Evolutionary conservation across 1,140 invertebrate species (phyloP).

Genomic region (Aphaenogaster ashmeadi): DNA sequence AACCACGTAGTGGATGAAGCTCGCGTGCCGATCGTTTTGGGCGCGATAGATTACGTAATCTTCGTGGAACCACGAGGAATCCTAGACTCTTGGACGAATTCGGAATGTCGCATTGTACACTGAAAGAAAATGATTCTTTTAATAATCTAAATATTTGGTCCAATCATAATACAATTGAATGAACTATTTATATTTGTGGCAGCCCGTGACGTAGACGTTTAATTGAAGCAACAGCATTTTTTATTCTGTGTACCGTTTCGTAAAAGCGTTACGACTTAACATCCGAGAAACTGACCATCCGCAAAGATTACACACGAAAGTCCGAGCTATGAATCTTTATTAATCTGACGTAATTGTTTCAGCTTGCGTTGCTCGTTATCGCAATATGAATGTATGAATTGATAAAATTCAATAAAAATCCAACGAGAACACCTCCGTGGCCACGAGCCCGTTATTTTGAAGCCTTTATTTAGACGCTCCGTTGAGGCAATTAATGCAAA

Average conservation of each 20-base stretch:
- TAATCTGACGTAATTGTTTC: neutral
- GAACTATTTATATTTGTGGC: too few species aligned
- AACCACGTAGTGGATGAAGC: conserved; percentile 5
- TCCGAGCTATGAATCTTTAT: neutral
- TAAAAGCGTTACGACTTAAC: neutral
- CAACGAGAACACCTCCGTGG: neutral
- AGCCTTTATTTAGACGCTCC: conserved; percentile 4
- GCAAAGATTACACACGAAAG: neutral
- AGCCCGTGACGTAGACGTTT: too few species aligned
- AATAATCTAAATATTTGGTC: too few species aligned
- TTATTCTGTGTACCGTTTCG: too few species aligned
- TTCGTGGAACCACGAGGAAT: neutral
- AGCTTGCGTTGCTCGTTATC: neutral
- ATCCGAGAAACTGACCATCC: neutral
- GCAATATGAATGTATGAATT: neutral
- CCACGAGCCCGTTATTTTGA: neutral
- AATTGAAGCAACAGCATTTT: too few species aligned
- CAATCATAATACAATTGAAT: too few species aligned
- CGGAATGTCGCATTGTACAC: neutral
- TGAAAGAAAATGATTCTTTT: too few species aligned
- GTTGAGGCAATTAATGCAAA: conserved; percentile 17
- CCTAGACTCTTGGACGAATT: neutral
- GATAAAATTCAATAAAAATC: neutral
- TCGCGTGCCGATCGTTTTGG: neutral
- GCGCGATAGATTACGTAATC: neutral